Evolutionary conservation across 2,113 vertebrate species (phyloP).

Genomic region (Arenaria interpres): DNA sequence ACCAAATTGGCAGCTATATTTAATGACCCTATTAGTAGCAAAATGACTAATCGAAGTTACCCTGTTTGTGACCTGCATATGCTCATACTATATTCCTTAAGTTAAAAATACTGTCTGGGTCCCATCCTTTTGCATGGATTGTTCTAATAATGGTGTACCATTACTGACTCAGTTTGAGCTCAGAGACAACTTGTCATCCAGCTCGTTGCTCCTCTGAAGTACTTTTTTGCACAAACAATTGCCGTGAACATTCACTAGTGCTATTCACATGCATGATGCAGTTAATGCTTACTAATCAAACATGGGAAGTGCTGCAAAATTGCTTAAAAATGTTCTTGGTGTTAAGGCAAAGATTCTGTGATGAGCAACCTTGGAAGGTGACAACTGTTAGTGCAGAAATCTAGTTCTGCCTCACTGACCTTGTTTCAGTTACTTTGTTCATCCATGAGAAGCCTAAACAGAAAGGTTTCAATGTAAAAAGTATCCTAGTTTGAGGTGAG

Average conservation of each 20-base stretch:
- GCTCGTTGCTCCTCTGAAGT: not conserved
- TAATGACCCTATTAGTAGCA: not conserved
- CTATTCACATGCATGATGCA: not conserved
- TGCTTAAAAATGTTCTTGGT: not conserved
- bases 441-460: not conserved
- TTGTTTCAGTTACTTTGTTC: not conserved
- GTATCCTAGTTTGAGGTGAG: not conserved
- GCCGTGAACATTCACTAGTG: not conserved
- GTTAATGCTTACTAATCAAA: not conserved
- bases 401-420: not conserved
- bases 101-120: not conserved
- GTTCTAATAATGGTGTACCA: not conserved
- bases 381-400: not conserved
- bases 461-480: not conserved
- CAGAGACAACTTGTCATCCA: not conserved
- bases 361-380: not conserved
- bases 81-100: not conserved
- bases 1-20: not conserved
- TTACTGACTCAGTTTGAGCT: not conserved
- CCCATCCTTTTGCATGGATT: not conserved
- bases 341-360: not conserved
- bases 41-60: not conserved
- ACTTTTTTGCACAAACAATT: not conserved
- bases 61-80: not conserved
- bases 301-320: not conserved